A percentile compares a stretch with the other conserved stretches of the same genome.
Evolutionary conservation across 92 coral and sea anemone genomes (phyloP).

Genomic region (Phenganax marumi): DNA sequence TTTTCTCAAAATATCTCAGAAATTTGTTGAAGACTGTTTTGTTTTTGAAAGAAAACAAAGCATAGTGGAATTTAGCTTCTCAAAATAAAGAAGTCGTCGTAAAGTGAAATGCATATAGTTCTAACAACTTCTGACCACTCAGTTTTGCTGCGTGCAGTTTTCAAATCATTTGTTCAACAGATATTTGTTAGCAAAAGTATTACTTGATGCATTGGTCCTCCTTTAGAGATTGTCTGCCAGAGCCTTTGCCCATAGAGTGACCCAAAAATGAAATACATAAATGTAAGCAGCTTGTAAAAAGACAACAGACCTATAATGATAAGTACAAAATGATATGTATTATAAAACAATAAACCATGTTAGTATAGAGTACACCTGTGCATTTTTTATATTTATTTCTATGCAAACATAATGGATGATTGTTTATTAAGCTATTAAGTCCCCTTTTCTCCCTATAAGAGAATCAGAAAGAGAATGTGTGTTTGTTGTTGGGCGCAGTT

Average conservation of each 20-base stretch:
- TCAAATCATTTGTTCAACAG: slow-evolving; percentile 10
- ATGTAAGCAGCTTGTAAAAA: slow-evolving; percentile 75
- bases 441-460: too few relatives aligned
- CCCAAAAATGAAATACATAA: slow-evolving; percentile 81
- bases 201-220: slow-evolving; percentile 96
- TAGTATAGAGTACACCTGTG: background rate
- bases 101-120: background rate
- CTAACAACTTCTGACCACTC: too few relatives aligned
- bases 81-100: background rate
- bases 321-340: background rate
- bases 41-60: background rate
- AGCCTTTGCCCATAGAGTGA: slow-evolving; percentile 89
- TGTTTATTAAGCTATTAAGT: too few relatives aligned
- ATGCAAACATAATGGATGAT: background rate
- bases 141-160: too few relatives aligned
- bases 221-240: slow-evolving; percentile 89
- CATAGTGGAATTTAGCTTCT: background rate
- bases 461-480: too few relatives aligned
- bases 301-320: slow-evolving; percentile 69
- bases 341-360: background rate
- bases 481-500: too few relatives aligned
- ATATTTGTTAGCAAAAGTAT: background rate
- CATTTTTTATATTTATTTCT: background rate
- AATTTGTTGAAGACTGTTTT: too few relatives aligned
- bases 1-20: too few relatives aligned